Evolutionary conservation across 2,888 invertebrate genomes (phyloP).

Genomic region (Ptilodon capucinus): DNA sequence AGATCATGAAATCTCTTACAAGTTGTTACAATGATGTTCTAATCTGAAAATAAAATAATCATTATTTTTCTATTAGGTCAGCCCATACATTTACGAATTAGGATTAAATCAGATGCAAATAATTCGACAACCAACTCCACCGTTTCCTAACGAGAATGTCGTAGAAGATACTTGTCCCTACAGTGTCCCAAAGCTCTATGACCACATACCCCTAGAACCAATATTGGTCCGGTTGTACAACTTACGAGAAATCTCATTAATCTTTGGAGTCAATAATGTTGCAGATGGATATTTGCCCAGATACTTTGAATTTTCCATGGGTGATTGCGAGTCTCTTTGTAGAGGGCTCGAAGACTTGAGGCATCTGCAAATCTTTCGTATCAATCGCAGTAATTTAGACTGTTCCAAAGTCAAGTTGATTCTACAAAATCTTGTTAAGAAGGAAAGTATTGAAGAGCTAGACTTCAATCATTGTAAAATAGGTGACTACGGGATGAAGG

Average conservation of each 20-base stretch:
- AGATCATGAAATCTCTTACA: slow-evolving; percentile 4
- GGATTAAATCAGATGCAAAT: slow-evolving; percentile 78
- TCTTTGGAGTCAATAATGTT: slow-evolving; percentile 71
- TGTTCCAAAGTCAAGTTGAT: slow-evolving; percentile 83
- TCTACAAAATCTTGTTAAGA: slow-evolving; percentile 76
- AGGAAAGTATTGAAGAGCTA: slow-evolving; percentile 79
- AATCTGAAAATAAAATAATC: neutral
- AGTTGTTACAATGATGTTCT: neutral
- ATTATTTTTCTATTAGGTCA: slow-evolving; percentile 50
- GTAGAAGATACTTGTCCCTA: slow-evolving; percentile 64
- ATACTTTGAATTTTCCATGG: slow-evolving; percentile 84
- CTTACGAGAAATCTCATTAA: slow-evolving; percentile 75
- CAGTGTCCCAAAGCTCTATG: slow-evolving; percentile 66
- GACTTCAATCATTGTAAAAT: slow-evolving; percentile 86
- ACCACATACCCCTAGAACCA: slow-evolving; percentile 83
- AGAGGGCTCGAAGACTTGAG: slow-evolving; percentile 70
- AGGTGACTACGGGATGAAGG: slow-evolving; percentile 84
- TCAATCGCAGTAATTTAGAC: slow-evolving; percentile 84
- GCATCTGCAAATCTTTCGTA: slow-evolving; percentile 75
- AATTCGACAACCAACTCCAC: slow-evolving; percentile 74
- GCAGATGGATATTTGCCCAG: slow-evolving; percentile 79
- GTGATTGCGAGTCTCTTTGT: slow-evolving; percentile 83
- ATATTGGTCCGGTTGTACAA: slow-evolving; percentile 77
- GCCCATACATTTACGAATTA: slow-evolving; percentile 78
- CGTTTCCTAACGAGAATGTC: slow-evolving; percentile 45